A percentile compares a stretch with the other conserved stretches of the same genome.
These are phyloP conservation scores for Salvelinus alpinus DNA, from an alignment of 2,113 vertebrate genomes.

Conservation along the genomic window DNA sequence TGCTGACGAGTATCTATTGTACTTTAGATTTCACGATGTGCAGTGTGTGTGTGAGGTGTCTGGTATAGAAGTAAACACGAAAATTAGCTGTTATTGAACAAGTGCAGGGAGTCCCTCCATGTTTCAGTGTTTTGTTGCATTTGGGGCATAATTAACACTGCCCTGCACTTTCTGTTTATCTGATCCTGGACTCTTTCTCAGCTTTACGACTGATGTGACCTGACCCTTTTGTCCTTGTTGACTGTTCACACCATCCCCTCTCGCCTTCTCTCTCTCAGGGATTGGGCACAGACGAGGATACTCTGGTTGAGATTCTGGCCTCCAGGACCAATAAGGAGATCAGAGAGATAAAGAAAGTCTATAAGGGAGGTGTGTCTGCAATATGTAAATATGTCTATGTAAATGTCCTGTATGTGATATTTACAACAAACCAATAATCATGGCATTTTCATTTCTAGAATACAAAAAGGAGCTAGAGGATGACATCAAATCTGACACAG, in stretches of 20 bases:
- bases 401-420: neutral
- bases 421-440: neutral
- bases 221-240: neutral
- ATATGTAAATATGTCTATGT: neutral
- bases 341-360: conserved; percentile 76
- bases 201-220: neutral
- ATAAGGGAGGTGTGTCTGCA: conserved; percentile 79
- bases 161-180: neutral
- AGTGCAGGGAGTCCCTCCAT: neutral
- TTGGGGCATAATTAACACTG: no score
- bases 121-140: neutral
- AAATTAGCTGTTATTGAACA: no score
- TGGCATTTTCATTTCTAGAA: conserved; percentile 65
- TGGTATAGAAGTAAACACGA: no score
- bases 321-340: conserved; percentile 87
- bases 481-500: conserved; percentile 86
- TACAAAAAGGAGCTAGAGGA: conserved; percentile 87
- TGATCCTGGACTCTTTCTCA: neutral
- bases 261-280: conserved; percentile 71
- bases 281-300: conserved; percentile 91
- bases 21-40: neutral
- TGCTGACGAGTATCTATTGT: neutral
- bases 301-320: conserved; percentile 85
- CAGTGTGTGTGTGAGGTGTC: neutral
- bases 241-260: neutral